Evolutionary conservation across 2,888 invertebrate species (phyloP).

Genomic region (Neoascia interrupta): DNA sequence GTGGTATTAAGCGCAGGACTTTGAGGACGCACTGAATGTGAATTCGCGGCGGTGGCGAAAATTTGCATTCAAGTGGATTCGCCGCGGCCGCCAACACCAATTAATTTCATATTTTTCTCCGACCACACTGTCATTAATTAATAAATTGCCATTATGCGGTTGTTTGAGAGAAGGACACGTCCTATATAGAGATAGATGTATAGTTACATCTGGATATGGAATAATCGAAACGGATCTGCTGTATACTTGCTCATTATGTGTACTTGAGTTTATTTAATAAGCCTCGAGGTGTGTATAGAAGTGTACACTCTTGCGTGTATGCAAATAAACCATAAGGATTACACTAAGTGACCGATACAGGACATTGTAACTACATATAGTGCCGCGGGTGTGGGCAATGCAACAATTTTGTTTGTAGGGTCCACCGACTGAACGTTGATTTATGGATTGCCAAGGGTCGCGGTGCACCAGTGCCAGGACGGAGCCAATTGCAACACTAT

Average conservation of each 20-base stretch:
- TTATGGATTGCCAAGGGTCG: slow-evolving; percentile 34
- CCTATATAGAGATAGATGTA: background rate
- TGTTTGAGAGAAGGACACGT: slow-evolving; percentile 42
- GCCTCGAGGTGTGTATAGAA: slow-evolving; percentile 5
- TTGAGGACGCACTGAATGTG: background rate
- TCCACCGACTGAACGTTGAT: slow-evolving; percentile 50
- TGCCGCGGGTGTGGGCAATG: background rate
- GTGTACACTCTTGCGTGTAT: background rate
- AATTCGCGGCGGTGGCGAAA: slow-evolving; percentile 11
- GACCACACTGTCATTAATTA: slow-evolving; percentile 43
- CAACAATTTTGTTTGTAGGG: slow-evolving; percentile 55
- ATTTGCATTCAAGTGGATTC: slow-evolving; percentile 67
- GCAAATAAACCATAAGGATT: slow-evolving; percentile 36
- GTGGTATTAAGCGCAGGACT: background rate
- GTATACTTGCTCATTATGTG: slow-evolving; percentile 49
- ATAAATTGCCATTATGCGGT: slow-evolving; percentile 62
- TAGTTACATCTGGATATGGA: too few relatives aligned
- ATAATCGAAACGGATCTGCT: too few relatives aligned
- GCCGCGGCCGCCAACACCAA: slow-evolving; percentile 15
- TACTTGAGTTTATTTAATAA: slow-evolving; percentile 63
- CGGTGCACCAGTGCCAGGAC: background rate
- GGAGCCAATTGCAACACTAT: slow-evolving; percentile 44
- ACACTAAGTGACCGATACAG: slow-evolving; percentile 38
- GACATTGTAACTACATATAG: too few relatives aligned
- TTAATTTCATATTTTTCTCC: slow-evolving; percentile 50